phyloP scores from a whole-genome alignment of 2,113 vertebrate genomes.

The Piprites chloris region DNA sequence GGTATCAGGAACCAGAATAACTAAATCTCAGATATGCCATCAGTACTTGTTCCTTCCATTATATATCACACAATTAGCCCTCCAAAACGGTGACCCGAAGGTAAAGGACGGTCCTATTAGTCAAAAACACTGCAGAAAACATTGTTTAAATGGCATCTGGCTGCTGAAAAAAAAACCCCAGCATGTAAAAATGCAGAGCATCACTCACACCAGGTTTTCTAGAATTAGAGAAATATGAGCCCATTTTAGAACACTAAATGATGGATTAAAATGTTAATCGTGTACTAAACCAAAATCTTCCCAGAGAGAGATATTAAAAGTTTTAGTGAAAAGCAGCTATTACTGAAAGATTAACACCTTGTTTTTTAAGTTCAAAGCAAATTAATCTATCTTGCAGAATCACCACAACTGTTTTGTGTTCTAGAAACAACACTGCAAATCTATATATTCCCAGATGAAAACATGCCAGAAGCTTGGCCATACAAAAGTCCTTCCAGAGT shows the following conservation, averaged over 20 bases:
- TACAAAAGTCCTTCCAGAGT: not conserved
- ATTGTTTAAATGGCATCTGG: not conserved
- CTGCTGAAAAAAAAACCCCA: not conserved
- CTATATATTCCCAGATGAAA: not conserved
- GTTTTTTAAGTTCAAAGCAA: slow-evolving; percentile 27
- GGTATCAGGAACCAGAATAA: not conserved
- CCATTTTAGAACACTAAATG: not conserved
- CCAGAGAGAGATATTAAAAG: not conserved
- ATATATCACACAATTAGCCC: not conserved
- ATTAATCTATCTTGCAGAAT: not conserved
- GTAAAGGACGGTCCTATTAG: not conserved
- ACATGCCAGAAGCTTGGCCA: not conserved
- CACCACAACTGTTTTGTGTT: not conserved
- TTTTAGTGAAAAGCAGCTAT: not conserved
- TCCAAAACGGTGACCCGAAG: not conserved
- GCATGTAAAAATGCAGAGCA: not conserved
- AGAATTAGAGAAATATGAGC: not conserved
- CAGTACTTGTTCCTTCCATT: not conserved
- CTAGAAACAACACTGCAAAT: not conserved
- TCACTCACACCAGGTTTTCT: not conserved
- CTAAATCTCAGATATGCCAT: not conserved
- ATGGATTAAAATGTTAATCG: not conserved
- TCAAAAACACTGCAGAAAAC: not conserved
- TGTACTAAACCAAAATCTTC: not conserved
- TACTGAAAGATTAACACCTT: not conserved